These are phyloP conservation scores for Clupea harengus DNA, from an alignment of 2,113 vertebrate species.

Conservation along the genomic window DNA sequence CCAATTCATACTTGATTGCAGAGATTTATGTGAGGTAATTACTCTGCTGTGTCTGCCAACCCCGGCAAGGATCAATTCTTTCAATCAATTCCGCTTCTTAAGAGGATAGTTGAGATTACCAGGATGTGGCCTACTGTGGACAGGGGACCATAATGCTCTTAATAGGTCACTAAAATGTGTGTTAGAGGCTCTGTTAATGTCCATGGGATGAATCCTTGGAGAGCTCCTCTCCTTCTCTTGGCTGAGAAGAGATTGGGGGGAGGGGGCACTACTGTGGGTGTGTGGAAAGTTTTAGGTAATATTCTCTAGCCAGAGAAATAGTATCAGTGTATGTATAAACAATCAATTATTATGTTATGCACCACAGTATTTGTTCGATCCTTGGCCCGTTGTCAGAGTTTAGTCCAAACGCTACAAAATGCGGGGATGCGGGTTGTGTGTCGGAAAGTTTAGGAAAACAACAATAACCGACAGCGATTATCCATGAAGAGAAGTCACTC, in stretches of 20 bases:
- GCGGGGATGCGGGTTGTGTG: constrained; percentile 18
- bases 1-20: constrained; percentile 69
- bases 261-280: neutral
- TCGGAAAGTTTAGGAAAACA: constrained; percentile 44
- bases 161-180: constrained; percentile 73
- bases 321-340: constrained; percentile 56
- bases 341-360: constrained; percentile 56
- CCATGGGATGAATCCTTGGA: constrained; percentile 55
- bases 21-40: constrained; percentile 75
- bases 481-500: constrained; percentile 49
- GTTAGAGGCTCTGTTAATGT: constrained; percentile 60
- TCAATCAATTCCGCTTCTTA: constrained; percentile 75
- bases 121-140: constrained; percentile 58
- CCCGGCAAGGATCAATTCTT: constrained; percentile 71
- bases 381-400: constrained; percentile 42
- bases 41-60: constrained; percentile 66
- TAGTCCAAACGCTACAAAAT: constrained; percentile 53
- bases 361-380: constrained; percentile 58
- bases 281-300: constrained; percentile 42
- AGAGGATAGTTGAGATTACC: constrained; percentile 73
- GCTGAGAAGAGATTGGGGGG: constrained; percentile 19
- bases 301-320: constrained; percentile 54
- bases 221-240: constrained; percentile 28
- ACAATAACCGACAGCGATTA: constrained; percentile 44
- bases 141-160: constrained; percentile 67